Base-by-base conservation (phyloP, 2,888 invertebrate species). In the Monochamus alternatus region DNA sequence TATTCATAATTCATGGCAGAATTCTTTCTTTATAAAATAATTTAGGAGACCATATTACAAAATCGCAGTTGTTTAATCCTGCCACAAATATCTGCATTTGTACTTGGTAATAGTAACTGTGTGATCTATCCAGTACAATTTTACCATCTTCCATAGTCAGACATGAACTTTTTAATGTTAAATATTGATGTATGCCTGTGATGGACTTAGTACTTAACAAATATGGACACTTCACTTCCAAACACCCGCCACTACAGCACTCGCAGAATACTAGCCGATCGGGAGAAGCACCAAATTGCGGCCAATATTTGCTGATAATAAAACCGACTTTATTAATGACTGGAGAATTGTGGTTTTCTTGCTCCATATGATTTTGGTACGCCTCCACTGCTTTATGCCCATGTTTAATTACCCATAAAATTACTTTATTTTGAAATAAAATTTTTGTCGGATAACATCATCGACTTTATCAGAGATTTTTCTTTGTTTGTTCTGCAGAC, bases 281-380 rank as follows among this genome's bases (percentile, higher is more conserved):
- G 22, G 78, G 77, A 70, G 77, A 78, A 71, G 80, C 76, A 30
- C 79, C 79, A 2, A 79, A 76, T 51, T 78, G 75, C 43, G 75
- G 76, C 75, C 74, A 74, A 65, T 43, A 64, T n/a, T 14, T 32
- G 58, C 32, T 68, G 0, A 76, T 44, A 55, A 76, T 14, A 43
- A 78, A 47, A 14, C 67, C 78, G 5, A 73, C 75, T 65, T 75
- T 69, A 73, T 73, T 78, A 9, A 75, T 43, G n/a, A 65, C 70
- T 10, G 73, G 69, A 22, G 60, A 44, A 5, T 74, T 71, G 65
- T 78, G 75, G n/a, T 71, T 70, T 76, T 78, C 75, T 51, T 68
- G 44, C 59, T 47, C 38, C 62, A 51, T 73, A 7, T 30, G 3
- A 5, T 32, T 67, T 51, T 7, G 38, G n/a, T 74, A 68, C 43